These are phyloP conservation scores for Pseudomyrmex gracilis DNA, from an alignment of 1,140 invertebrate species.

Conservation along the genomic window DNA sequence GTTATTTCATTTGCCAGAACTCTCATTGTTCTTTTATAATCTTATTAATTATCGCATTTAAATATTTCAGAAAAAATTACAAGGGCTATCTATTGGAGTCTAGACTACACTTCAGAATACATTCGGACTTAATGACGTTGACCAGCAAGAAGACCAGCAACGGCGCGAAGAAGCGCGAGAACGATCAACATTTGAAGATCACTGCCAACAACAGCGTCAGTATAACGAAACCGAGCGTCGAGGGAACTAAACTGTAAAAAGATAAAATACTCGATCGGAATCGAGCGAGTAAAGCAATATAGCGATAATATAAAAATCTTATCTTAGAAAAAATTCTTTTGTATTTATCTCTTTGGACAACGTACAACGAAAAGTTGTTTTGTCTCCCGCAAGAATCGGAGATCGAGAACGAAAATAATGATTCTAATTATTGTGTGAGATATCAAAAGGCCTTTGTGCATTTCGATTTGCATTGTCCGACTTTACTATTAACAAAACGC, in stretches of 20 bases:
- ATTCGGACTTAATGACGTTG: slow-evolving; percentile 90
- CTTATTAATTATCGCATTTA: not conserved
- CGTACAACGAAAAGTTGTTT: no score
- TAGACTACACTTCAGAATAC: slow-evolving; percentile 96
- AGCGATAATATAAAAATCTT: no score
- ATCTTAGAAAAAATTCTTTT: no score
- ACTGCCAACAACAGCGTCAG: slow-evolving; percentile 60
- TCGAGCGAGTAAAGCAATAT: no score
- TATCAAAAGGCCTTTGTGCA: no score
- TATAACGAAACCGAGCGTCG: slow-evolving; percentile 51
- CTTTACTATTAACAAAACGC: no score
- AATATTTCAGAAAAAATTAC: slow-evolving; percentile 90
- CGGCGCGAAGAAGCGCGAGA: slow-evolving; percentile 39
- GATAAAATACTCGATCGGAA: no score
- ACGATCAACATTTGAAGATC: slow-evolving; percentile 11
- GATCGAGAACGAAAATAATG: no score
- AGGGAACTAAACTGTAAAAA: slow-evolving; percentile 30
- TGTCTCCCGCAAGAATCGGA: no score
- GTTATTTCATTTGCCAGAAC: not conserved
- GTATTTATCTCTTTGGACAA: no score
- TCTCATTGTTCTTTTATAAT: not conserved
- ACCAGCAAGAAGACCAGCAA: slow-evolving; percentile 79
- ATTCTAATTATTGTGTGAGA: no score
- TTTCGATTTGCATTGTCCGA: no score
- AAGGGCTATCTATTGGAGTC: slow-evolving; percentile 96